phyloP scores from a whole-genome alignment of 2,797 vertebrate species.

The Mormyrus hasselquistii region DNA sequence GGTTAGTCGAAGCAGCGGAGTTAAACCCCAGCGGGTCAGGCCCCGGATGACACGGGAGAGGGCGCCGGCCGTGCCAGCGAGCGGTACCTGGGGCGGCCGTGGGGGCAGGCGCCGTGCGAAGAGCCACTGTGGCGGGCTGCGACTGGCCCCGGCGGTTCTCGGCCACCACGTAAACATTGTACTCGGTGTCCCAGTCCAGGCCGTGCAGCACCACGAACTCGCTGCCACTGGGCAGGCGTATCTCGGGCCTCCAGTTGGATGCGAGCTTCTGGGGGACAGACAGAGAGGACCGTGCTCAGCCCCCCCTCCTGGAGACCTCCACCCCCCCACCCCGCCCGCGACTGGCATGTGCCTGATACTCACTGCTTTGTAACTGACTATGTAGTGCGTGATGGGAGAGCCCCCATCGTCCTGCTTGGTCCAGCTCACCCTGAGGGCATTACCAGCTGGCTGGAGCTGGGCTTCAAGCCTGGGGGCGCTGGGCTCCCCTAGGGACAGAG shows the following conservation, averaged over 20 bases:
- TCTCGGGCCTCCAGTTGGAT: conserved; percentile 82
- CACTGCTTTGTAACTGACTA: conserved; percentile 85
- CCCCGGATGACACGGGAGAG: conserved; percentile 30
- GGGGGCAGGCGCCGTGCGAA: conserved; percentile 79
- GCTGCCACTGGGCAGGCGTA: conserved; percentile 71
- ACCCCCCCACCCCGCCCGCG: not conserved
- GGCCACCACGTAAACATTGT: conserved; percentile 80
- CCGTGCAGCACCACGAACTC: conserved; percentile 74
- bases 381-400: conserved; percentile 88
- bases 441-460: conserved; percentile 77
- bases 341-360: conserved; percentile 52
- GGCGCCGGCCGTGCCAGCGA: conserved; percentile 18
- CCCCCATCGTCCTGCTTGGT: conserved; percentile 96
- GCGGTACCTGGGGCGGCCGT: conserved; percentile 85
- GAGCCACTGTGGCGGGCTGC: conserved; percentile 71
- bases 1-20: not conserved
- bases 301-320: not conserved
- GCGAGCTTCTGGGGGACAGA: conserved; percentile 62
- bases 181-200: conserved; percentile 90
- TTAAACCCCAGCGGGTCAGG: not conserved
- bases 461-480: conserved; percentile 85
- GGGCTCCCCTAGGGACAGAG: conserved; percentile 79
- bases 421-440: conserved; percentile 81
- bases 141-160: conserved; percentile 92
- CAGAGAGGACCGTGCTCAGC: not conserved